Percentiles rank a stretch among this genome's conserved stretches.
phyloP scores from a whole-genome alignment of 2,113 vertebrate species.

The Mungos mungo region DNA sequence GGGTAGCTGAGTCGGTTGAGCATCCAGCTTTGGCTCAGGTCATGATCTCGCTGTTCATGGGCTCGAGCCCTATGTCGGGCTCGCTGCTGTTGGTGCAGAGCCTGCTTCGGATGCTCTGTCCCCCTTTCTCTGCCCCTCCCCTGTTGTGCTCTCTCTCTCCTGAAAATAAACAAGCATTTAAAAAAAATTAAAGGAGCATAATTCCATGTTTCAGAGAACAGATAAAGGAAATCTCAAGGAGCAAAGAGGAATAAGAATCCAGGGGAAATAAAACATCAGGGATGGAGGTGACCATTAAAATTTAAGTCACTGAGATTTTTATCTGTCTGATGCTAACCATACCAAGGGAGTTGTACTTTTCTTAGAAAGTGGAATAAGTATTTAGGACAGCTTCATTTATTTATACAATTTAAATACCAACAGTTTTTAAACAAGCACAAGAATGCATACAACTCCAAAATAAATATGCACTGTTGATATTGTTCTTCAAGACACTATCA shows the following conservation, averaged over 20 bases:
- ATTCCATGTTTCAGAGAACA: neutral
- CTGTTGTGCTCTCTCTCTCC: too few species aligned
- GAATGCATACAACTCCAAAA: neutral
- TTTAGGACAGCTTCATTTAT: neutral
- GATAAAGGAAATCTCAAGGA: constrained; percentile 15
- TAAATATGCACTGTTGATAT: neutral
- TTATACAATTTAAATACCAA: constrained; percentile 1
- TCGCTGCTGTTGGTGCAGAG: too few species aligned
- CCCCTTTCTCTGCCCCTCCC: too few species aligned
- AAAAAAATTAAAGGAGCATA: neutral
- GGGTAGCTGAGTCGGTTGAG: too few species aligned
- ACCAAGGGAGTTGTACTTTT: neutral
- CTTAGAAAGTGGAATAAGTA: neutral
- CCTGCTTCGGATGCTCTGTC: too few species aligned
- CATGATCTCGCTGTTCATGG: too few species aligned
- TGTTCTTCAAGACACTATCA: neutral
- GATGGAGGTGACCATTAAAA: neutral
- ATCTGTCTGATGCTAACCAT: neutral
- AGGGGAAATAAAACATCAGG: neutral
- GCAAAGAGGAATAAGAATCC: neutral
- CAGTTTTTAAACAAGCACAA: neutral
- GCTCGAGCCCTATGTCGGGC: too few species aligned
- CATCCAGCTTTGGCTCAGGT: too few species aligned
- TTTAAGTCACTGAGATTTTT: neutral
- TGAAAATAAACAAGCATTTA: too few species aligned